These are phyloP conservation scores for Ectropis crepuscularia DNA, from an alignment of 2,888 invertebrate species.

Conservation along the genomic window DNA sequence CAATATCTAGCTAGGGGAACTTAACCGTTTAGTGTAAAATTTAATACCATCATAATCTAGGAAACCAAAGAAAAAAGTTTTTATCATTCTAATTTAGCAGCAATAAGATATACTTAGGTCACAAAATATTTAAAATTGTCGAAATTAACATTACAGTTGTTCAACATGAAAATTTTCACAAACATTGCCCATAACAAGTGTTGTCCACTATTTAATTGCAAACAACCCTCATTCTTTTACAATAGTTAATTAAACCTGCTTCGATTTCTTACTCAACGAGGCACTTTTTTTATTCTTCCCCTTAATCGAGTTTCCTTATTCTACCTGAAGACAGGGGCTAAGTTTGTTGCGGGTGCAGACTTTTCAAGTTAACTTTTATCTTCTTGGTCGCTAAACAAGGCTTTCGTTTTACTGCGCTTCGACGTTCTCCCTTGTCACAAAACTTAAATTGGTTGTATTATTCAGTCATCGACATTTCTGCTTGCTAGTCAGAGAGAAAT, in stretches of 20 bases:
- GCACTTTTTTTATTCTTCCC: slow-evolving; percentile 63
- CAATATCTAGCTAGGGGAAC: no score
- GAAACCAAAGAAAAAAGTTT: no score
- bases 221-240: slow-evolving; percentile 6
- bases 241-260: slow-evolving; percentile 28
- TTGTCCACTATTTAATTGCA: neutral
- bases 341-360: slow-evolving; percentile 70
- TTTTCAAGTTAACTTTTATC: slow-evolving; percentile 72
- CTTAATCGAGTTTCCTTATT: slow-evolving; percentile 75
- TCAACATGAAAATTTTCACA: no score
- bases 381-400: slow-evolving; percentile 64
- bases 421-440: slow-evolving; percentile 56
- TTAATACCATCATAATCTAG: no score
- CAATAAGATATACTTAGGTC: no score
- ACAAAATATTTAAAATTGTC: no score
- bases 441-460: slow-evolving; percentile 68
- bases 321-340: slow-evolving; percentile 72
- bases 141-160: no score
- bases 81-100: no score
- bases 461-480: slow-evolving; percentile 50
- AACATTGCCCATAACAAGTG: no score
- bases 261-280: slow-evolving; percentile 27
- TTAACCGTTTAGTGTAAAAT: no score
- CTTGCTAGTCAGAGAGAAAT: neutral
- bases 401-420: slow-evolving; percentile 63